Evolutionary conservation across 2,888 invertebrate species (phyloP).

Genomic region (Rhogogaster chlorosoma): DNA sequence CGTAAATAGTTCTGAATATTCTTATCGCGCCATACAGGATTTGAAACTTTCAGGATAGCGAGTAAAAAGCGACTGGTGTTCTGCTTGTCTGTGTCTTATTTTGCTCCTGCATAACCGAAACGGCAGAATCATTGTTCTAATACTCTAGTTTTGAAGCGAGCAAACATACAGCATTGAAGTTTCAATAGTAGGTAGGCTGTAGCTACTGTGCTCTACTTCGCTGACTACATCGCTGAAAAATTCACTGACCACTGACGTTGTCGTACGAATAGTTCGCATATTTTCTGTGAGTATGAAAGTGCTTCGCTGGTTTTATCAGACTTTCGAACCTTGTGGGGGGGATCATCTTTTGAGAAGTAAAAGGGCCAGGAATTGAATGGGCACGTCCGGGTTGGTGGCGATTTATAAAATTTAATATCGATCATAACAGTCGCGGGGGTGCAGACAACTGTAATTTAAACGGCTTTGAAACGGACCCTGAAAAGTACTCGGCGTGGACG

Average conservation of each 20-base stretch:
- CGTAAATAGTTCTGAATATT: background rate
- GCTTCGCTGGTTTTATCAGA: background rate
- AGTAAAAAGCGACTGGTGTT: background rate
- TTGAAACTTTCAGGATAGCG: background rate
- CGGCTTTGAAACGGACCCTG: background rate
- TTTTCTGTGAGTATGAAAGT: background rate
- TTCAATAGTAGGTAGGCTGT: background rate
- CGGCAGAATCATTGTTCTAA: background rate
- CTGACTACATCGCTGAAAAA: background rate
- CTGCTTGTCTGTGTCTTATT: background rate
- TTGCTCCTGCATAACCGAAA: background rate
- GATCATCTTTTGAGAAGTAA: background rate
- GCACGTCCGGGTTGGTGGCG: background rate
- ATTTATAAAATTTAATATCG: slow-evolving; percentile 41
- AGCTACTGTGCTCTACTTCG: background rate
- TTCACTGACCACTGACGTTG: background rate
- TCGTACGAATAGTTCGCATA: background rate
- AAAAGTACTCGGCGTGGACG: background rate
- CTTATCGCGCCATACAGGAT: background rate
- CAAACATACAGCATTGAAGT: background rate
- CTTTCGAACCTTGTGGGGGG: background rate
- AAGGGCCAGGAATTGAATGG: slow-evolving; percentile 17
- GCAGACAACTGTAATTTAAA: background rate
- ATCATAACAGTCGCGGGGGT: slow-evolving; percentile 14
- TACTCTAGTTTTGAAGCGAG: background rate